Base-by-base conservation (phyloP, 2,113 vertebrate genomes). In the Solenodon paradoxus region DNA sequence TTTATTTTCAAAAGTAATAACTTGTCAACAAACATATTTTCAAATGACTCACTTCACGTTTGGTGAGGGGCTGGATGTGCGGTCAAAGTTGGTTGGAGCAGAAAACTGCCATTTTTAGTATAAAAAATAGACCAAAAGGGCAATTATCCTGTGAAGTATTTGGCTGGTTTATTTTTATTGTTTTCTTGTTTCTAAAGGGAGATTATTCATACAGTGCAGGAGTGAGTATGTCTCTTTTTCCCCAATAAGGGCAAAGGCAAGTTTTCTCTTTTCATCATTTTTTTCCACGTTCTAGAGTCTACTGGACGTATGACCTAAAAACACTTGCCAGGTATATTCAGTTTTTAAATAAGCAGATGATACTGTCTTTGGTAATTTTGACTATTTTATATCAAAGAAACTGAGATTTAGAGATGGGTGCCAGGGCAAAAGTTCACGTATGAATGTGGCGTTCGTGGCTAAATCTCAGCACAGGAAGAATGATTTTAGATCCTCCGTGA, bases 11-110 rank as follows among this genome's bases (percentile, higher is more conserved):
- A 78, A 89, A 63, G 12, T 2, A 13, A 35, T 51, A 90, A 38
- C 51, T 91, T 95, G 82, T 95, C 47, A 77, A 69, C 35, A 94
- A 77, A 66, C 16, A 32, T 17, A 45, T 88, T 92, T 91, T 53
- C 35, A 88, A 81, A 64, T 85, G 45, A 64, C 51, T 66, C 8
- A 64, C 88, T 84, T 59, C 24, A 69, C 66, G 17, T 83, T 88
- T 87, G 32, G 2, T 74, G 69, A 75, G 53, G 28, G 63, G 82
- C 16, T 92, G 87, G 22, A 59, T 87, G 47, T 86, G 45, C 42
- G 57, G 61, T 57, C 42, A 88, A 42, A 77, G 38, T 92, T 47
- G 83, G 57, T 19, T 24, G n/a, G 79, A 72, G 57, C 11, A 55
- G 35, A 47, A 84, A 55, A 38, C 20, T 89, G 12, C 17, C 78